Evolutionary conservation across 2,888 invertebrate species (phyloP), one percentile per base, ranked within the genome.

Genomic region (Cremastobaeus sp.): DNA sequence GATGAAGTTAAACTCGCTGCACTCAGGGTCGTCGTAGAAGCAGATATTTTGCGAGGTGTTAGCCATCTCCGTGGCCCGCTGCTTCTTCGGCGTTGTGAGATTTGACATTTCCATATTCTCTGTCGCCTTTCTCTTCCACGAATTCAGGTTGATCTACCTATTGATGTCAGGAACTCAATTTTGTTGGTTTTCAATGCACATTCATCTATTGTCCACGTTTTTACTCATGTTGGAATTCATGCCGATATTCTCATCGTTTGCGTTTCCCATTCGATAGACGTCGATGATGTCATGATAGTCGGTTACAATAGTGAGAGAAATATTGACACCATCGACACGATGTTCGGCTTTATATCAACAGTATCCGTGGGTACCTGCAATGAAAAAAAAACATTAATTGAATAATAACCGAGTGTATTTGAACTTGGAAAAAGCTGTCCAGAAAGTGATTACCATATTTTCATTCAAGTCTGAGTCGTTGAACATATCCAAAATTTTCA

Each of bases 41-140:
- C 48, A 28, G 28, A 43, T 4, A 52, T 50, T 43, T 0, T 30
- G 64, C 1, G 60, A 70, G 1, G 54, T 34, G 12, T 59, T 39
- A 4, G 41, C 57, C 9, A 39, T 8, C 1, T 74, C 62, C 1
- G 41, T 41, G 0, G 54, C 28, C 11, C 68, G 43, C 12, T 64
- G 57, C 54, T 64, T 74, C 35, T 20, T 18, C 2, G 45, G 39
- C 3, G 57, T 32, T 25, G 34, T 4, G n/a, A 65, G 6, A 34
- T 47, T 52, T 3, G 34, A 21, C n/a, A 28, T 9, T 15, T 47
- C 62, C 9, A 32, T 35, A 2, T 11, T 34, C 9, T 60, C 68
- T 2, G n/a, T n/a, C n/a, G 59, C 35, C 50, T 73, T 73, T 20
- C 72, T 47, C 17, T 73, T 73, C 54, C 66, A 66, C 1, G 48